phyloP scores from a whole-genome alignment of 2,797 vertebrate genomes.

The Nyctibius grandis region DNA sequence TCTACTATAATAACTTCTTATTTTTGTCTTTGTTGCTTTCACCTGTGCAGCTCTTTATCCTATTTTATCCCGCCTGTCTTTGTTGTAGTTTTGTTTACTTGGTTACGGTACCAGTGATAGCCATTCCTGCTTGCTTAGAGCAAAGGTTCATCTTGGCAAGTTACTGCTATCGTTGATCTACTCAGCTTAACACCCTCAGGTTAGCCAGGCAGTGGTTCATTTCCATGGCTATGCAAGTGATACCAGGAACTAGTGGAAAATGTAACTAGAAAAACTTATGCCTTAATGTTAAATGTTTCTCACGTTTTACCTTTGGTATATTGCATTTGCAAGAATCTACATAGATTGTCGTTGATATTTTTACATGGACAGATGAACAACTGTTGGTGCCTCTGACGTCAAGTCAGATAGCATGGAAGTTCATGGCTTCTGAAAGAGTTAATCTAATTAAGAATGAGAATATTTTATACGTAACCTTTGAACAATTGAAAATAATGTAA shows the following conservation, averaged over 20 bases:
- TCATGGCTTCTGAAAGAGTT: neutral
- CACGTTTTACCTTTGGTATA: neutral
- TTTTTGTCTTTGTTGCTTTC: slow-evolving; percentile 31
- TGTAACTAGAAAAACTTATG: neutral
- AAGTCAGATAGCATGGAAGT: neutral
- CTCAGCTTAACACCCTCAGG: slow-evolving; percentile 19
- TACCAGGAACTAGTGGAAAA: neutral
- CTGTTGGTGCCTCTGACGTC: neutral
- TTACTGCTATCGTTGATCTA: neutral
- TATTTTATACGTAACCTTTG: neutral
- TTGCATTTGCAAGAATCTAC: neutral
- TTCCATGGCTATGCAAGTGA: neutral
- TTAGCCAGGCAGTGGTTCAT: neutral
- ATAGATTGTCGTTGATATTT: neutral
- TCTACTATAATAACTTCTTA: slow-evolving; percentile 31
- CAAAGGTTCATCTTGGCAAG: slow-evolving; percentile 35
- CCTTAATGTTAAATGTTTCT: neutral
- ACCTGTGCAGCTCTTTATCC: slow-evolving; percentile 58
- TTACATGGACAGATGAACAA: neutral
- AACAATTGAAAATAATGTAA: neutral
- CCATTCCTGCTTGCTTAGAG: slow-evolving; percentile 40
- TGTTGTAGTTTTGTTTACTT: slow-evolving; percentile 69
- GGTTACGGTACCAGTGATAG: slow-evolving; percentile 16
- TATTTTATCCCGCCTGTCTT: slow-evolving; percentile 32
- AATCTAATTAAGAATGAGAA: neutral